phyloP scores from a whole-genome alignment of 2,888 invertebrate species.

The Drosophila paranaensis region DNA sequence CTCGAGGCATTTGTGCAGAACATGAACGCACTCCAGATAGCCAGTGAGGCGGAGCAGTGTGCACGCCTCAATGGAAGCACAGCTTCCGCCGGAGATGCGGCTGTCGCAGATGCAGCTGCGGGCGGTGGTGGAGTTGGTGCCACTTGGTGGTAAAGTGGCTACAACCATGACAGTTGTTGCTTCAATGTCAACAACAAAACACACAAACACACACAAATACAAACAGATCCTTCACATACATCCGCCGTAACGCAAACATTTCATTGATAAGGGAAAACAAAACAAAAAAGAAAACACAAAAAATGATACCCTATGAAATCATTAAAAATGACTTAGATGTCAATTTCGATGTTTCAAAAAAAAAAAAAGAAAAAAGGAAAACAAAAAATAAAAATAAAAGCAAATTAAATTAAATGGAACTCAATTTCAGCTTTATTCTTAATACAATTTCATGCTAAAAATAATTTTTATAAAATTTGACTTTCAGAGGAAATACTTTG shows the following conservation, averaged over 20 bases:
- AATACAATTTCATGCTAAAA: constrained; percentile 63
- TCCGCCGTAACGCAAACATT: constrained; percentile 66
- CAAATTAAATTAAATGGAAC: constrained; percentile 70
- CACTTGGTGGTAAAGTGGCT: constrained; percentile 63
- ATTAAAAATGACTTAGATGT: constrained; percentile 74
- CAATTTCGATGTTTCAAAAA: constrained; percentile 75
- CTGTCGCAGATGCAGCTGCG: constrained; percentile 45
- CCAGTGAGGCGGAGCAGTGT: constrained; percentile 80
- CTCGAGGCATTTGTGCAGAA: constrained; percentile 83
- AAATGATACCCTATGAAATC: constrained; percentile 52
- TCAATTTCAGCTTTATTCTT: constrained; percentile 45
- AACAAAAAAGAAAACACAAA: constrained; percentile 21
- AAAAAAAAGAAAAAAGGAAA: constrained; percentile 44
- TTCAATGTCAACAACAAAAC: constrained; percentile 37
- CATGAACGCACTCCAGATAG: constrained; percentile 81
- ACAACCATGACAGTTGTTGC: constrained; percentile 63
- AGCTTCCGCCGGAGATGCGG: constrained; percentile 51
- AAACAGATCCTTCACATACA: constrained; percentile 59
- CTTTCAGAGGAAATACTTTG: constrained; percentile 49
- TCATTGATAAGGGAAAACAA: constrained; percentile 60
- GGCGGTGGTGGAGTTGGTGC: constrained; percentile 54
- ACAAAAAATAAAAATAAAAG: constrained; percentile 55
- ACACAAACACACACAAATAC: constrained; percentile 17
- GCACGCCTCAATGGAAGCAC: constrained; percentile 73
- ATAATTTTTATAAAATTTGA: constrained; percentile 34